phyloP scores from a whole-genome alignment of 1,140 invertebrate genomes.

The Chelonus insularis region DNA sequence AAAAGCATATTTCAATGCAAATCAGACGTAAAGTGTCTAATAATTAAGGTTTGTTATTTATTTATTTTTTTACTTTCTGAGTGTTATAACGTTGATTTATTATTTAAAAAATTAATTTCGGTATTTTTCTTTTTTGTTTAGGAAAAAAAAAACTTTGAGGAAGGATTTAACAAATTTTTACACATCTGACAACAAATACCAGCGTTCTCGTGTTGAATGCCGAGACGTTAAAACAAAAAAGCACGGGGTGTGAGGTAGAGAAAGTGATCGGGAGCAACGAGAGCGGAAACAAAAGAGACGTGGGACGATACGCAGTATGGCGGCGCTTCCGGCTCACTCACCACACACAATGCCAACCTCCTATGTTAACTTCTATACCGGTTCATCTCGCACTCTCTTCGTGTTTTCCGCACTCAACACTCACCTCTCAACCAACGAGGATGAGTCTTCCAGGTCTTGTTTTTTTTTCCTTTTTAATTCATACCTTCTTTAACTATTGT shows the following conservation, averaged over 20 bases:
- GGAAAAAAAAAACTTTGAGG: too few species aligned
- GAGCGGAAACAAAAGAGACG: constrained; percentile 57
- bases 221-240: background rate
- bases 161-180: too few species aligned
- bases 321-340: constrained; percentile 59
- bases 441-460: background rate
- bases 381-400: constrained; percentile 24
- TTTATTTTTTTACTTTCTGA: too few species aligned
- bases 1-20: too few species aligned
- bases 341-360: constrained; percentile 56
- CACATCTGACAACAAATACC: too few species aligned
- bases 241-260: constrained; percentile 26
- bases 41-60: too few species aligned
- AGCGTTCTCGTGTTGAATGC: too few species aligned
- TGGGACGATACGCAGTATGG: constrained; percentile 56
- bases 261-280: constrained; percentile 51
- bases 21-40: too few species aligned
- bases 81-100: too few species aligned
- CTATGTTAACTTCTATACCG: constrained; percentile 34
- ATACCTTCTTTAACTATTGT: background rate
- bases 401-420: background rate
- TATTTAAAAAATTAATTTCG: too few species aligned
- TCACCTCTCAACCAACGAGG: background rate
- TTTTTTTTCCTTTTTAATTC: constrained; percentile 15
- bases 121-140: too few species aligned